Evolutionary conservation across 2,888 invertebrate species (phyloP), one percentile per base, ranked within the genome.

Genomic region (Drosophila mimetica): DNA sequence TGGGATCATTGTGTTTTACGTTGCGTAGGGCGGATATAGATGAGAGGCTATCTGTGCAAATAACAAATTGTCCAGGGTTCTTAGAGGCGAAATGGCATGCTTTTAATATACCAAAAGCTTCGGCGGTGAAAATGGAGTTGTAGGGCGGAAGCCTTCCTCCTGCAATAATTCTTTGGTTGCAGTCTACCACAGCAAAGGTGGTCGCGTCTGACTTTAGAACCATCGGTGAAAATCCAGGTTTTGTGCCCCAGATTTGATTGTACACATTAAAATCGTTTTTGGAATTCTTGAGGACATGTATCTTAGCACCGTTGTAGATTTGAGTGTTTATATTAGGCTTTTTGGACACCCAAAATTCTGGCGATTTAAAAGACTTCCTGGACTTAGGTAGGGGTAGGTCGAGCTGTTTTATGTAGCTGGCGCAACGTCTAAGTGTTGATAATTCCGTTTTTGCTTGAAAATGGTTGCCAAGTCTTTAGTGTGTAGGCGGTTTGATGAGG

Each of bases 111-210:
- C n/a, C 34, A 6, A 34, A 32, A 36, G 36, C 36, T 39, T 39
- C 16, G 18, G 11, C 14, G 9, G 39, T 39, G 5, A 39, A 39
- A 4, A 39, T 39, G 39, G 11, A 16, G 14, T 18, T 39, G 39
- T 16, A 18, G 4, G 39, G 18, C 14, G 39, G 11, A 5, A 39
- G 39, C 22, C 1, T 44, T 8, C n/a, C 36, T 36, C 36, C 36
- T 36, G 36, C 14, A 36, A 36, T 28, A 14, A 14, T 44, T 20
- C 8, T 14, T 25, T 14, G n/a, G 36, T 44, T 42, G 8, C 14
- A 44, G 25, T 44, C 44, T n/a, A 44, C 14, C n/a, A 25, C 44
- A 3, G 44, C 44, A 11, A 32, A 32, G 8, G 44, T 44, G n/a
- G 44, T 44, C 13, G 44, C 7, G 44, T 25, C 25, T n/a, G 44